Percentiles rank a stretch among this genome's conserved stretches.
phyloP scores from a whole-genome alignment of 2,797 vertebrate species.

The Danio choprae region DNA sequence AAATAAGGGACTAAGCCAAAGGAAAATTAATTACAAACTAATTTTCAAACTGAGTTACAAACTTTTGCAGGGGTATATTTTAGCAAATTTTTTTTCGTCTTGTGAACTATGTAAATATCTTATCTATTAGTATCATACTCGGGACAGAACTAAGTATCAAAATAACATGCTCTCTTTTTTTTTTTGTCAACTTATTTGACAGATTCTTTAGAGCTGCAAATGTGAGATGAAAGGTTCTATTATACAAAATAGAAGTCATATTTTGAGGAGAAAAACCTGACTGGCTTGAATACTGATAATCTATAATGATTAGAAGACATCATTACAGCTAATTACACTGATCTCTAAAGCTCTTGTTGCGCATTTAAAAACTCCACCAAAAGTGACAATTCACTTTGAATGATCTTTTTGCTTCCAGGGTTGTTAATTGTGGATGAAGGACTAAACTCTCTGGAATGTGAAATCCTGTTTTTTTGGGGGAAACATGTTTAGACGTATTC shows the following conservation, averaged over 20 bases:
- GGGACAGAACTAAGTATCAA: too few relatives aligned
- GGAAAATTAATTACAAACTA: too few relatives aligned
- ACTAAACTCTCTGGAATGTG: slow-evolving; percentile 24
- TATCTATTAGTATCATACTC: too few relatives aligned
- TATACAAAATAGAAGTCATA: background rate
- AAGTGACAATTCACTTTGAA: background rate
- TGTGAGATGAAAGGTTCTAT: background rate
- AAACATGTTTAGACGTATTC: slow-evolving; percentile 32
- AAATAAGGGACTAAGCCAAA: too few relatives aligned
- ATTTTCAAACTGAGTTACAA: too few relatives aligned
- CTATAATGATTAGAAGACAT: background rate
- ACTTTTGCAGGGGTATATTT: too few relatives aligned
- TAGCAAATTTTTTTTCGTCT: too few relatives aligned
- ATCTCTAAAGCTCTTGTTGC: background rate
- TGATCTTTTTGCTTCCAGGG: slow-evolving; percentile 1
- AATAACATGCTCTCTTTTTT: too few relatives aligned
- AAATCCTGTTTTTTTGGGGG: slow-evolving; percentile 19
- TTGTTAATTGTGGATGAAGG: background rate
- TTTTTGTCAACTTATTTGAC: too few relatives aligned
- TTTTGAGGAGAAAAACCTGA: background rate
- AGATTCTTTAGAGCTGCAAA: background rate
- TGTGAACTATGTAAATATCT: too few relatives aligned
- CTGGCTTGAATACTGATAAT: background rate
- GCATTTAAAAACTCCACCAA: background rate
- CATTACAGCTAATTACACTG: background rate